These are phyloP conservation scores for Brienomyrus longianalis DNA, from an alignment of 2,113 vertebrate genomes.

Conservation along the genomic window DNA sequence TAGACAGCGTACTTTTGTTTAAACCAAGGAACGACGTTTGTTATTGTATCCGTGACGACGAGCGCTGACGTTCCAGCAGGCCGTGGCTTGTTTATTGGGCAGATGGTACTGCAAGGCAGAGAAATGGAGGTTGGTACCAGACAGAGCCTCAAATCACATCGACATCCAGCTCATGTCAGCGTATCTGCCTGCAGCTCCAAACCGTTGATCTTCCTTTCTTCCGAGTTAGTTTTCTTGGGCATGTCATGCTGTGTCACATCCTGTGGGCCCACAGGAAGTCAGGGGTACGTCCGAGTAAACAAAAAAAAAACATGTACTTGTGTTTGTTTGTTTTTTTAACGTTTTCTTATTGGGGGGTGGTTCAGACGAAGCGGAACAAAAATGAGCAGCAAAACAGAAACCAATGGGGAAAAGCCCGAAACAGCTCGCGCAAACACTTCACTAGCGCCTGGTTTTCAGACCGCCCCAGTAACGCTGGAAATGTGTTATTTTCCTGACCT, in stretches of 20 bases:
- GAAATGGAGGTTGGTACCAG: slow-evolving; percentile 30
- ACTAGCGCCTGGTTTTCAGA: not conserved
- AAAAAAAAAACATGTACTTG: not conserved
- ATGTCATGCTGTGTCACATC: not conserved
- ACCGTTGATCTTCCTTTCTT: not conserved
- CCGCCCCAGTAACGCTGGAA: not conserved
- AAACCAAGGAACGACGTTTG: slow-evolving; percentile 42
- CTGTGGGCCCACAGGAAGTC: not conserved
- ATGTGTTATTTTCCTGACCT: not conserved
- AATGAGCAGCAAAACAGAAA: not conserved
- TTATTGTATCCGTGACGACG: slow-evolving; percentile 57
- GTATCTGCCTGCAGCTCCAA: not conserved
- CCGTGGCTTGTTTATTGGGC: slow-evolving; percentile 52
- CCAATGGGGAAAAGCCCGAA: not conserved
- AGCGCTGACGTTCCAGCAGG: slow-evolving; percentile 45
- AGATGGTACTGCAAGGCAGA: slow-evolving; percentile 37
- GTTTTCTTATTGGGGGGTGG: not conserved
- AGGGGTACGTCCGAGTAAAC: not conserved
- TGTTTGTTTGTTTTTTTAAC: not conserved
- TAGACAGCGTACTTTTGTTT: slow-evolving; percentile 50
- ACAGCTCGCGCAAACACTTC: not conserved
- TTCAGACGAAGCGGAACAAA: not conserved
- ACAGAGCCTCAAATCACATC: slow-evolving; percentile 50
- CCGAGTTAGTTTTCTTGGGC: not conserved
- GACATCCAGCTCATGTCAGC: slow-evolving; percentile 21